phyloP scores from a whole-genome alignment of 2,113 vertebrate genomes.

The Gymnocephalus cernua region DNA sequence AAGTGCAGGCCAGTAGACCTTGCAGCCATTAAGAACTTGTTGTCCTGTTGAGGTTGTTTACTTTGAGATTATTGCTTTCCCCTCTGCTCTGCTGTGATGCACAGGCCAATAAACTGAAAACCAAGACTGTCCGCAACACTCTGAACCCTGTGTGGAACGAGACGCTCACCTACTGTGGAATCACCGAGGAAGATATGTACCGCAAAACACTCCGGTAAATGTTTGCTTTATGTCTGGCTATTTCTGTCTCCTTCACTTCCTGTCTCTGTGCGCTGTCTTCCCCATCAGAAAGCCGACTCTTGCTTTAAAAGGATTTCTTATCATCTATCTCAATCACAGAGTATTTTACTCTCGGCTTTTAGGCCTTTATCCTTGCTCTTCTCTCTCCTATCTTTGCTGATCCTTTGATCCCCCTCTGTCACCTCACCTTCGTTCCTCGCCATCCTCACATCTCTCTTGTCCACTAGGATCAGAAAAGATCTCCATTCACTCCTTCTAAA shows the following conservation, averaged over 20 bases:
- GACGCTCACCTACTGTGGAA: conserved; percentile 89
- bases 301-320: conserved; percentile 58
- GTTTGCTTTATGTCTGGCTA: conserved; percentile 22
- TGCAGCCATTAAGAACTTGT: neutral
- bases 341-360: conserved; percentile 13
- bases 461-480: conserved; percentile 46
- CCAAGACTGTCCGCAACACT: conserved; percentile 90
- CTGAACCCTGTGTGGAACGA: conserved; percentile 92
- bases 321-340: conserved; percentile 35
- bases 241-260: conserved; percentile 42
- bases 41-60: conserved; percentile 21
- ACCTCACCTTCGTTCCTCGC: conserved; percentile 24
- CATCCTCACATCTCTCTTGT: conserved; percentile 35
- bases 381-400: conserved; percentile 18
- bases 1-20: conserved; percentile 15
- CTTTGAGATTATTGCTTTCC: neutral
- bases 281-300: conserved; percentile 7
- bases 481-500: conserved; percentile 23
- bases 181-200: conserved; percentile 90
- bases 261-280: conserved; percentile 1
- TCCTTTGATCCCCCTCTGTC: conserved; percentile 42
- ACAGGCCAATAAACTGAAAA: conserved; percentile 93
- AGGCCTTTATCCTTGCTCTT: conserved; percentile 23
- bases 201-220: conserved; percentile 90
- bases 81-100: conserved; percentile 16